Base-by-base conservation (phyloP, 2,888 invertebrate genomes). In the Amiota minor region DNA sequence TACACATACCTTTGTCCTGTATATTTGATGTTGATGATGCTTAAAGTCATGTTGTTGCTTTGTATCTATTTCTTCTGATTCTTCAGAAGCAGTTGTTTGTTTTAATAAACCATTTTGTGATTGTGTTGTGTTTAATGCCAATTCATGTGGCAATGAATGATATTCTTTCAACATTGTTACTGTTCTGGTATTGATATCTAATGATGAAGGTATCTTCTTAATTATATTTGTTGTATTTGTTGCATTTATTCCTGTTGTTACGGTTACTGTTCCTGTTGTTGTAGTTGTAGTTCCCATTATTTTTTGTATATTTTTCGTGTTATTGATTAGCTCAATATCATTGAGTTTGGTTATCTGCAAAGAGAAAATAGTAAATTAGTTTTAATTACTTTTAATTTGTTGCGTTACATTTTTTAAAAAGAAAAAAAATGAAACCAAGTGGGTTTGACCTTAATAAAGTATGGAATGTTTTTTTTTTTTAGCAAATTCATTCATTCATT, bases 301-400 rank as follows among this genome's bases (percentile, higher is more conserved):
- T 83, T 81, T 87, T 77, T 87, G 85, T 77, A 81, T 80, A 87
- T 87, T 87, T 79, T 84, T 86, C 77, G 84, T 83, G 78, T 87
- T 88, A 81, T 88, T 88, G 79, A 88, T 89, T 78, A 88, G 89
- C 89, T 91, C 91, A 90, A 90, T 90, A 88, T 91, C 91, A 88
- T 91, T 90, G 89, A 91, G 90, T 89, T 91, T 91, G 87, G 91
- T 91, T 90, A 91, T 91, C 91, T 91, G 87, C 50, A 89, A 90
- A 77, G 75, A 35, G 45, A 59, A 2, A 56, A 18, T 11, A 59
- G 45, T 14, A 35, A 35, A 61, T 14, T 20, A 23, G 35, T 35
- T 35, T 35, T 6, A 6, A 8, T 35, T 35, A 35, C 35, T 35
- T 35, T 35, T 35, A 35, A 35, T 35, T 35, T 35, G 6, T 35